These are phyloP conservation scores for Notarius quadriscutis DNA, from an alignment of 2,113 vertebrate species.

Conservation along the genomic window DNA sequence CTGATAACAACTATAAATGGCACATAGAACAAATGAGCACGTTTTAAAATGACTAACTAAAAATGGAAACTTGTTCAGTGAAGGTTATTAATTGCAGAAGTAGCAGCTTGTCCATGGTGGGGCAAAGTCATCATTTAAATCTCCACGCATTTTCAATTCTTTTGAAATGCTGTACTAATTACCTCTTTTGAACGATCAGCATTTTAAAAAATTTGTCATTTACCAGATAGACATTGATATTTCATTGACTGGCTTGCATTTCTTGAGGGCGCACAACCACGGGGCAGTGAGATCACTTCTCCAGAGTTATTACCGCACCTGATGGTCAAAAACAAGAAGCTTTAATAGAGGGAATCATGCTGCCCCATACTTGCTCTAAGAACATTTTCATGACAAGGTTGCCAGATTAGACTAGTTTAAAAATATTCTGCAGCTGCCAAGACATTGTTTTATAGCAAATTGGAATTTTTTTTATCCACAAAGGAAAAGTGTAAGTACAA, in stretches of 20 bases:
- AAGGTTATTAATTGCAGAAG: conserved; percentile 19
- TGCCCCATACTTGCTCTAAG: no score
- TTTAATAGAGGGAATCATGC: no score
- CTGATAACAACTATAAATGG: conserved; percentile 36
- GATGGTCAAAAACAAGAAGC: not conserved
- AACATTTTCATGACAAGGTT: not conserved
- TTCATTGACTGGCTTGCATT: not conserved
- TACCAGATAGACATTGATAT: not conserved
- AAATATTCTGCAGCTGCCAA: not conserved
- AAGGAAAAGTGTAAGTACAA: no score
- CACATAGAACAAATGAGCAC: conserved; percentile 34
- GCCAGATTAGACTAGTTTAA: not conserved
- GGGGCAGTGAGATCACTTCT: not conserved
- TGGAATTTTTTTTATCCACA: no score
- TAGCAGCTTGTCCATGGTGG: not conserved
- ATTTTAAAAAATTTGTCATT: not conserved
- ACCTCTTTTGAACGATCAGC: not conserved
- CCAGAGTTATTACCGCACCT: not conserved
- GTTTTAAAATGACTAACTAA: conserved; percentile 40
- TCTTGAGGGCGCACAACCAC: not conserved
- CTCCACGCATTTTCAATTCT: not conserved
- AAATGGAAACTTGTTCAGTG: conserved; percentile 12
- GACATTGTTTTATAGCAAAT: not conserved
- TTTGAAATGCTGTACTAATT: not conserved
- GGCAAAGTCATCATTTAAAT: not conserved